phyloP scores from a whole-genome alignment of 1,140 invertebrate genomes.

The Tyrophagus putrescentiae region DNA sequence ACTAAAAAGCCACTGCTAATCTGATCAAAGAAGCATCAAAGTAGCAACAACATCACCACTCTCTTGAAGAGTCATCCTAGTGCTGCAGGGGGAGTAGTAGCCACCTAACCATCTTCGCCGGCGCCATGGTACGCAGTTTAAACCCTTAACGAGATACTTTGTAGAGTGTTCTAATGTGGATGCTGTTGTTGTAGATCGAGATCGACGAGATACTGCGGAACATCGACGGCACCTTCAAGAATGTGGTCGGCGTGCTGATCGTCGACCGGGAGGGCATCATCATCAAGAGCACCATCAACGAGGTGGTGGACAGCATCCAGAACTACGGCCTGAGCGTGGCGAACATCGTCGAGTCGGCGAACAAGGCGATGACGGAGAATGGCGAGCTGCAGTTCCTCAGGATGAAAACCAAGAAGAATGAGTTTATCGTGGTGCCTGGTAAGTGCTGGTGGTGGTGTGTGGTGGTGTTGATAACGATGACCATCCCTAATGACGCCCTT shows the following conservation, averaged over 20 bases:
- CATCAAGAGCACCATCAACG: slow-evolving; percentile 20
- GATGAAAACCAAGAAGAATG: slow-evolving; percentile 23
- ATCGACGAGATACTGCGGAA: slow-evolving; percentile 22
- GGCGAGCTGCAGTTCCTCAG: slow-evolving; percentile 25
- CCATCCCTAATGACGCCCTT: not conserved
- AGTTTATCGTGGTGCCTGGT: slow-evolving; percentile 26
- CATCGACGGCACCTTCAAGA: slow-evolving; percentile 20
- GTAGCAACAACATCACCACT: too few relatives aligned
- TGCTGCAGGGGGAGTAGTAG: too few relatives aligned
- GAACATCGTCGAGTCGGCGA: slow-evolving; percentile 21
- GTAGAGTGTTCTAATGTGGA: not conserved
- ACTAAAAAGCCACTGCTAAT: too few relatives aligned
- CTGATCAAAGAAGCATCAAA: too few relatives aligned
- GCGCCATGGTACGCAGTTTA: too few relatives aligned
- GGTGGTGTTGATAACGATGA: not conserved
- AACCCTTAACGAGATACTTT: too few relatives aligned
- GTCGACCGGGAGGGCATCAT: slow-evolving; percentile 19
- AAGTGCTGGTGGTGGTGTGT: not conserved
- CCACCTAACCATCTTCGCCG: too few relatives aligned
- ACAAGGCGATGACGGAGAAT: slow-evolving; percentile 23
- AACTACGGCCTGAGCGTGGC: slow-evolving; percentile 19
- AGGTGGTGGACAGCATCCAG: not conserved
- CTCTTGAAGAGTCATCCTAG: too few relatives aligned
- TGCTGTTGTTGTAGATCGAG: slow-evolving; percentile 18
- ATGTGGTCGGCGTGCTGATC: slow-evolving; percentile 23